phyloP scores from a whole-genome alignment of 1,140 invertebrate species.

The Achroia grisella region DNA sequence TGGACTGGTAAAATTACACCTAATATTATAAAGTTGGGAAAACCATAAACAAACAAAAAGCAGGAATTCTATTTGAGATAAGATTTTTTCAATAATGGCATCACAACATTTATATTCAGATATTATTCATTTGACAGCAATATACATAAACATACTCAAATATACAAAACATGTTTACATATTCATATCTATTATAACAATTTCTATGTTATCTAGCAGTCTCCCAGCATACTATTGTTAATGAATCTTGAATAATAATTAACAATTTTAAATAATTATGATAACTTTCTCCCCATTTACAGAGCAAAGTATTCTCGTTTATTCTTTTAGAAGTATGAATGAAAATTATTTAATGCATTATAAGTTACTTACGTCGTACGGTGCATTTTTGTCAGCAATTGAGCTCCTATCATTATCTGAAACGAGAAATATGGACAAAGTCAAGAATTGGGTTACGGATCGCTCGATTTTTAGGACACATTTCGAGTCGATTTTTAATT shows the following conservation, averaged over 20 bases:
- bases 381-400: conserved; percentile 63
- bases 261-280: background rate
- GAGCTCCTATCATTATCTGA: conserved; percentile 61
- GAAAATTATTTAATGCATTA: conserved; percentile 26
- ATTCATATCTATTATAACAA: too few species aligned
- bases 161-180: too few species aligned
- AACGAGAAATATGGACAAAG: conserved; percentile 34
- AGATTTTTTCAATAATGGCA: too few species aligned
- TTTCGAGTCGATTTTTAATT: too few species aligned
- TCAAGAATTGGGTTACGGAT: conserved; percentile 32
- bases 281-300: conserved; percentile 12
- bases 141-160: too few species aligned
- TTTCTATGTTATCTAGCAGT: conserved; percentile 1
- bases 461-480: background rate
- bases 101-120: too few species aligned
- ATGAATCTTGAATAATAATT: conserved; percentile 6
- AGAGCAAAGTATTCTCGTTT: background rate
- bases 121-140: too few species aligned
- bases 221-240: conserved; percentile 4
- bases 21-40: too few species aligned
- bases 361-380: conserved; percentile 59
- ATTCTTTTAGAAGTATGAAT: conserved; percentile 20
- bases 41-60: too few species aligned
- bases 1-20: too few species aligned
- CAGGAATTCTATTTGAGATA: too few species aligned